Conservation (phyloP, 2,113 vertebrate genomes). For the Embiotoca jacksoni region DNA sequence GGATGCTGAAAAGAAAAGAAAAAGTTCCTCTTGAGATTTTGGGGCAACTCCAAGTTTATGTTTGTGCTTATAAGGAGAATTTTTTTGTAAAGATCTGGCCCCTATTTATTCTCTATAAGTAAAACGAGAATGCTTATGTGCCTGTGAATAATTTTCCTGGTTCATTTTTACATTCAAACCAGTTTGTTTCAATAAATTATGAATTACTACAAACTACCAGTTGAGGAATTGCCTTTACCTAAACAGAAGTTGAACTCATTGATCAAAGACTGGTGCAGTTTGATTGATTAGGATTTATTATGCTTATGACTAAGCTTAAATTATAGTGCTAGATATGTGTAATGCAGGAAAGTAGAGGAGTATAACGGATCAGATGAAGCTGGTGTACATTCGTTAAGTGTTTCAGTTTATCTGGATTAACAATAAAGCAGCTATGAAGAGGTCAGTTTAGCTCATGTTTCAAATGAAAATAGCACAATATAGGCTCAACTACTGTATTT, state of each 20-base stretch:
- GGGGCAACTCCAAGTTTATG: no score
- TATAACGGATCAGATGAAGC: slow-evolving; percentile 22
- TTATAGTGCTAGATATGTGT: not conserved
- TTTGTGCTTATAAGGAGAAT: no score
- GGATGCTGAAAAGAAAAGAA: no score
- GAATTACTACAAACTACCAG: not conserved
- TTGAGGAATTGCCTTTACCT: not conserved
- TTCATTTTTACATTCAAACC: not conserved
- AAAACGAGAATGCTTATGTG: no score
- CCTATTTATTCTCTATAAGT: no score
- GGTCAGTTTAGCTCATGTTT: slow-evolving; percentile 34
- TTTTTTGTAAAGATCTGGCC: no score
- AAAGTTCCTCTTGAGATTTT: no score
- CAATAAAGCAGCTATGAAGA: slow-evolving; percentile 25
- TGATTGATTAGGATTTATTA: not conserved
- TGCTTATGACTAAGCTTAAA: not conserved
- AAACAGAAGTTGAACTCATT: not conserved
- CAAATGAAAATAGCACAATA: slow-evolving; percentile 22
- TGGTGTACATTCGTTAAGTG: slow-evolving; percentile 27
- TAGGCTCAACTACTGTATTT: slow-evolving; percentile 6
- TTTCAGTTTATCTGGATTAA: slow-evolving; percentile 45
- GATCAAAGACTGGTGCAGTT: not conserved
- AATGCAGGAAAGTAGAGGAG: not conserved
- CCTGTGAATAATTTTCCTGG: not conserved
- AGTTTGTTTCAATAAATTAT: not conserved